A percentile compares a stretch with the other conserved stretches of the same genome.
Evolutionary conservation across 2,113 vertebrate species (phyloP).

Genomic region (pig (Sus scrofa)): T2T-Sscrofa CM000818.6:12290501-12291000

Average conservation of each 20-base stretch:
- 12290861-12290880: neutral
- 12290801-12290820: neutral
- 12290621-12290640: constrained; percentile 64
- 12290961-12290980: neutral
- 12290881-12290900: neutral
- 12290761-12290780: neutral
- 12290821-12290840: neutral
- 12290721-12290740: constrained; percentile 42
- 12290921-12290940: neutral
- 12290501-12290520: neutral
- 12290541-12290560: constrained; percentile 12
- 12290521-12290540: neutral
- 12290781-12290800: neutral
- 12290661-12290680: constrained; percentile 30
- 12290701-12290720: neutral
- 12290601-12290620: constrained; percentile 57
- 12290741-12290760: neutral
- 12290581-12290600: constrained; percentile 19
- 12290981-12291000: neutral
- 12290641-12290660: constrained; percentile 6
- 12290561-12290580: constrained; percentile 29
- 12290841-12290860: neutral
- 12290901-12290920: neutral
- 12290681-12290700: constrained; percentile 54
- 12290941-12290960: neutral